These are phyloP conservation scores for Gadopsis marmoratus DNA, from an alignment of 2,797 vertebrate genomes.

Conservation along the genomic window DNA sequence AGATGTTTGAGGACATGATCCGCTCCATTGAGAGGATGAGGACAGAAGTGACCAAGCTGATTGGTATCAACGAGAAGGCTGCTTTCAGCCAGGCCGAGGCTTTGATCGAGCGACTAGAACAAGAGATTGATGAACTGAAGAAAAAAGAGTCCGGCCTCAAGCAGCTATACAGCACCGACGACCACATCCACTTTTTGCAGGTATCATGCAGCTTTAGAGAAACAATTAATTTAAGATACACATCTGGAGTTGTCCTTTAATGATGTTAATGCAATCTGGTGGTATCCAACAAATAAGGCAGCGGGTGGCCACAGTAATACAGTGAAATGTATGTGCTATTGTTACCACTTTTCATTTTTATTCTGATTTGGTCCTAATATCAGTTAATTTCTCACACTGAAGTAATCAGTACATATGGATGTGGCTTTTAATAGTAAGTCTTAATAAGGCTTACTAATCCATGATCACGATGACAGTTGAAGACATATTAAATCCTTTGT, in stretches of 20 bases:
- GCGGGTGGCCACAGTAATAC: background rate
- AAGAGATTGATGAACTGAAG: slow-evolving; percentile 89
- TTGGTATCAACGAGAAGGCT: slow-evolving; percentile 88
- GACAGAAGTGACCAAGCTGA: slow-evolving; percentile 87
- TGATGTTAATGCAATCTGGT: background rate
- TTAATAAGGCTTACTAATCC: background rate
- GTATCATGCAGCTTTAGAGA: slow-evolving; percentile 35
- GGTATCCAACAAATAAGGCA: background rate
- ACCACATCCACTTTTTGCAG: slow-evolving; percentile 87
- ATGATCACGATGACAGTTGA: background rate
- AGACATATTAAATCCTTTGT: background rate
- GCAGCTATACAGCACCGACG: slow-evolving; percentile 85
- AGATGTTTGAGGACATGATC: slow-evolving; percentile 90
- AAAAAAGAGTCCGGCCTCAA: slow-evolving; percentile 83
- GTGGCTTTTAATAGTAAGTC: slow-evolving; percentile 1
- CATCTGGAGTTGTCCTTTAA: background rate
- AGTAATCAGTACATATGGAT: background rate
- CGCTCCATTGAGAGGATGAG: slow-evolving; percentile 89
- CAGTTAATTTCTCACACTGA: background rate
- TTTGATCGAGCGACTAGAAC: slow-evolving; percentile 88
- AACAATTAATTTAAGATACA: background rate
- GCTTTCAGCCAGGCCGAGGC: slow-evolving; percentile 86
- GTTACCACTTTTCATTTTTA: background rate
- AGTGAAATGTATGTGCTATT: background rate
- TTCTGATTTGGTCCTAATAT: background rate